These are phyloP conservation scores for Drosophila prolongata DNA, from an alignment of 2,888 invertebrate genomes.

Conservation along the genomic window DNA sequence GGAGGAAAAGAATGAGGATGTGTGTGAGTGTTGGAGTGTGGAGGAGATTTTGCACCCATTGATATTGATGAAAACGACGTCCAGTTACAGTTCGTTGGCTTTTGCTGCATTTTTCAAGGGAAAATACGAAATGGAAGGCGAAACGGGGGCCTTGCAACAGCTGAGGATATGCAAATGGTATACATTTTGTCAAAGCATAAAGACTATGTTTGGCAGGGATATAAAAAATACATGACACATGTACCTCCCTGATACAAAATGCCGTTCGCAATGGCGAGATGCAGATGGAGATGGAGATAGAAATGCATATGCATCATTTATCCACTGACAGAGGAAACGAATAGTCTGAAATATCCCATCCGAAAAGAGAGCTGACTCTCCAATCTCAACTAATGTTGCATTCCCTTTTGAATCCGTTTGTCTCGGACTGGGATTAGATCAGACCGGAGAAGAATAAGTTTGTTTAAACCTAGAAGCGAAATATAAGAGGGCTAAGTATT, in stretches of 20 bases:
- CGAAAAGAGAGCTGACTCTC: background rate
- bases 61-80: slow-evolving; percentile 78
- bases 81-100: slow-evolving; percentile 78
- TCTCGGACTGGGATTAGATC: background rate
- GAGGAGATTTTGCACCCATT: slow-evolving; percentile 57
- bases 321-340: slow-evolving; percentile 30
- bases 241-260: slow-evolving; percentile 50
- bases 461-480: background rate
- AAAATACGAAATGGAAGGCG: slow-evolving; percentile 45
- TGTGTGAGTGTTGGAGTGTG: background rate
- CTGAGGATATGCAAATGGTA: slow-evolving; percentile 70
- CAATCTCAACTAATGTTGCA: slow-evolving; percentile 25
- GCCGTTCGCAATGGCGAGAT: slow-evolving; percentile 31
- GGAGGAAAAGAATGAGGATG: slow-evolving; percentile 37
- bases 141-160: slow-evolving; percentile 31
- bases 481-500: background rate
- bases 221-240: slow-evolving; percentile 74
- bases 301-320: slow-evolving; percentile 70
- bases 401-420: slow-evolving; percentile 25
- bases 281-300: slow-evolving; percentile 34
- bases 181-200: slow-evolving; percentile 77
- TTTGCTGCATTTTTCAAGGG: slow-evolving; percentile 70
- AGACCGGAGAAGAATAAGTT: background rate
- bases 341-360: slow-evolving; percentile 10
- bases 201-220: slow-evolving; percentile 69